phyloP scores from a whole-genome alignment of 2,888 invertebrate species.

The Oegoconia quadripuncta region DNA sequence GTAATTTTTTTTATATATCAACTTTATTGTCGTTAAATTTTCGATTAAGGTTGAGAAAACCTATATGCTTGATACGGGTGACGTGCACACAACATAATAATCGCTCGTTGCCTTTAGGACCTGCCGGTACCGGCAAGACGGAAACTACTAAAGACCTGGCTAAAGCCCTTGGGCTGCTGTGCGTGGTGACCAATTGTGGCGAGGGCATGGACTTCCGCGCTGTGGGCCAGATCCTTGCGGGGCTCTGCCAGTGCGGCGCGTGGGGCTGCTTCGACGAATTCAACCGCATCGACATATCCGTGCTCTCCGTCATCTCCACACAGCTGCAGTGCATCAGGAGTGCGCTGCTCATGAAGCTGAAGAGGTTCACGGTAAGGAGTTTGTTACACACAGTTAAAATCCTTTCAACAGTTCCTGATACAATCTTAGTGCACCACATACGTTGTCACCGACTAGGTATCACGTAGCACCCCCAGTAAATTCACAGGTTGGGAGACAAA shows the following conservation, averaged over 20 bases:
- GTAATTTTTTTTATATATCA: no score
- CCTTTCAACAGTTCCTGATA: background rate
- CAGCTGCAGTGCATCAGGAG: conserved; percentile 94
- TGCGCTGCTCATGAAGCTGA: conserved; percentile 86
- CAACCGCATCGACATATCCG: conserved; percentile 94
- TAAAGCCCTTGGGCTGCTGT: conserved; percentile 90
- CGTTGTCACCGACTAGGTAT: no score
- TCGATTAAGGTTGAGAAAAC: no score
- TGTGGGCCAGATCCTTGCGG: conserved; percentile 82
- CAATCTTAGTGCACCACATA: no score
- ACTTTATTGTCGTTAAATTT: no score
- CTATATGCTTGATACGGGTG: no score
- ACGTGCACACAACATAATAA: no score
- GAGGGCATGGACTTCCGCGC: conserved; percentile 96
- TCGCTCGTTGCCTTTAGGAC: conserved; percentile 61
- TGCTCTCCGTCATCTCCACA: conserved; percentile 94
- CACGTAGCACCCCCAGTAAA: no score
- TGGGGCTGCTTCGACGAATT: conserved; percentile 99
- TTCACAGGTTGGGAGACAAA: no score
- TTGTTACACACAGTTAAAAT: background rate
- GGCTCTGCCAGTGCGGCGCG: conserved; percentile 92
- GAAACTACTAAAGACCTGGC: conserved; percentile 96
- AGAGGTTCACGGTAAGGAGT: conserved; percentile 86
- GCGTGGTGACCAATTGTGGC: conserved; percentile 94
- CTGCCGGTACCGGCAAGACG: conserved; percentile 92